These are phyloP conservation scores for Drosophila koepferae DNA, from an alignment of 2,888 invertebrate species.

Conservation along the genomic window DNA sequence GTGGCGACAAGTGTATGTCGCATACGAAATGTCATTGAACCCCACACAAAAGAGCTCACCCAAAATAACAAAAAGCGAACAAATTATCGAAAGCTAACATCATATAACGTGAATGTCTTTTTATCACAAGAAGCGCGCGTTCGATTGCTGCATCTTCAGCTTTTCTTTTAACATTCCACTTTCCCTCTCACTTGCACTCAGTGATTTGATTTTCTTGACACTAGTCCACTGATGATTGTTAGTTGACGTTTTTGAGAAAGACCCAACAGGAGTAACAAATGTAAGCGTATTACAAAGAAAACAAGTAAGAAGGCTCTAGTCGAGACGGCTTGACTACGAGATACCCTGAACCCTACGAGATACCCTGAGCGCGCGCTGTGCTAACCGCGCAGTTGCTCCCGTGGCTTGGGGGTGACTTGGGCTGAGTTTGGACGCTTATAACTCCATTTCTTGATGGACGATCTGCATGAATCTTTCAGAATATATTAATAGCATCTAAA, in stretches of 20 bases:
- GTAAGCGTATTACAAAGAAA: neutral
- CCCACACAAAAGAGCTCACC: slow-evolving; percentile 21
- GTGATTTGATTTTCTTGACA: slow-evolving; percentile 54
- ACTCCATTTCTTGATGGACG: no score
- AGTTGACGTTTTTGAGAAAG: slow-evolving; percentile 43
- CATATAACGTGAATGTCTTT: slow-evolving; percentile 49
- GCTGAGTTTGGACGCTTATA: no score
- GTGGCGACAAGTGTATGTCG: slow-evolving; percentile 51
- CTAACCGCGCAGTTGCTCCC: no score
- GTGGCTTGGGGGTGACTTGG: no score
- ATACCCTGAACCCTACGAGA: no score
- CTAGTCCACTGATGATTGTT: slow-evolving; percentile 60
- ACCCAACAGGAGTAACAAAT: slow-evolving; percentile 20
- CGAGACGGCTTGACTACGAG: no score
- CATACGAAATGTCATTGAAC: slow-evolving; percentile 70
- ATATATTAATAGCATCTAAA: no score
- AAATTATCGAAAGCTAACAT: slow-evolving; percentile 58
- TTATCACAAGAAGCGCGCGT: slow-evolving; percentile 49
- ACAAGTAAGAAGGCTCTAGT: neutral
- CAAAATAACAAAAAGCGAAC: slow-evolving; percentile 23
- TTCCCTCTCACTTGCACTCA: neutral
- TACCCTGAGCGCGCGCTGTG: no score
- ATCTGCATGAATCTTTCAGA: no score
- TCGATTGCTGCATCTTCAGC: neutral
- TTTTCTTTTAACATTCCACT: neutral